Conservation (phyloP, 2,888 invertebrate species). For the Drosophila niveifrons region DNA sequence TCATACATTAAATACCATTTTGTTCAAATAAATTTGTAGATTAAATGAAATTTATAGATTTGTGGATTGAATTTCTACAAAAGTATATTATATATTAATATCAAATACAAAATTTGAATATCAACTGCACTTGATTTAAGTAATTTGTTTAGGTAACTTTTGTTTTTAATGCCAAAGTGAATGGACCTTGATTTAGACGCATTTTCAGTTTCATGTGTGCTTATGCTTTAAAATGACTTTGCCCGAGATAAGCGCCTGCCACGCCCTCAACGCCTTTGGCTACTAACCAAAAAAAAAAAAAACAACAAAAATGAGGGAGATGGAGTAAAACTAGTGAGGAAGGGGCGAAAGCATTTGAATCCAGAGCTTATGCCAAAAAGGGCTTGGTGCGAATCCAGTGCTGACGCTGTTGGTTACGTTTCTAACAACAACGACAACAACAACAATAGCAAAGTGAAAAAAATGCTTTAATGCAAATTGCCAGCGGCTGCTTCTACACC, state of each 20-base stretch:
- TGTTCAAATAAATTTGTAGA: too few species aligned
- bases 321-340: background rate
- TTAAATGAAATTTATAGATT: too few species aligned
- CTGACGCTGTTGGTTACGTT: constrained; percentile 50
- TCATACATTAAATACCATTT: too few species aligned
- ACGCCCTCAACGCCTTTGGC: constrained; percentile 40
- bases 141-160: background rate
- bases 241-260: constrained; percentile 35
- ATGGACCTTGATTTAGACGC: constrained; percentile 24
- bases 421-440: constrained; percentile 44
- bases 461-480: constrained; percentile 75
- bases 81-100: too few species aligned
- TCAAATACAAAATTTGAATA: too few species aligned
- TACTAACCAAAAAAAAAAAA: background rate
- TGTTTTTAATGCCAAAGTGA: background rate
- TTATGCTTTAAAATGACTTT: constrained; percentile 38
- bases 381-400: constrained; percentile 27
- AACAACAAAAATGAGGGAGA: too few species aligned
- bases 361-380: constrained; percentile 30
- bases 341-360: constrained; percentile 14
- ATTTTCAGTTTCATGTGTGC: constrained; percentile 5
- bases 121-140: too few species aligned
- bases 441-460: constrained; percentile 29
- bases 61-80: too few species aligned
- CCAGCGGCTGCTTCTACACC: constrained; percentile 49